Conservation (phyloP, 2,797 vertebrate species). For the Lithobates pipiens region DNA sequence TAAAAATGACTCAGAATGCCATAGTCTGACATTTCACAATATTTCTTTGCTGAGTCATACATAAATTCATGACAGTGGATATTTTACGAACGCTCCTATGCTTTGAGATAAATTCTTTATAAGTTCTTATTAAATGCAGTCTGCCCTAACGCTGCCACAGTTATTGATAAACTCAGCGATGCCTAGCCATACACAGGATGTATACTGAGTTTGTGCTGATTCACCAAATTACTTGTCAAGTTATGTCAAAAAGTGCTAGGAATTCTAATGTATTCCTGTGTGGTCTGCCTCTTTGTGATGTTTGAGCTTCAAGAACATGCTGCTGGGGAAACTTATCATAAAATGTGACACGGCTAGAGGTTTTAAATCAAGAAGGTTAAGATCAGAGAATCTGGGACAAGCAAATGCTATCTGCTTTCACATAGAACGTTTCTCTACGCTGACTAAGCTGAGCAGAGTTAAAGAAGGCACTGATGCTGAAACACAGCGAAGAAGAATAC, state of each 20-base stretch:
- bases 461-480: neutral
- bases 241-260: conserved; percentile 16
- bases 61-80: neutral
- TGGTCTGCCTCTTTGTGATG: neutral
- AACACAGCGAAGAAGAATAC: conserved; percentile 18
- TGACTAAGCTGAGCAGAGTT: conserved; percentile 31
- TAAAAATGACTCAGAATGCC: neutral
- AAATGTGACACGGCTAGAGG: conserved; percentile 24
- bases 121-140: conserved; percentile 27
- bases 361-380: conserved; percentile 30
- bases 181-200: neutral
- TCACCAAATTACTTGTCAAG: conserved; percentile 32
- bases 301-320: neutral
- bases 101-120: neutral
- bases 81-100: neutral
- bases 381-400: conserved; percentile 33
- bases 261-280: conserved; percentile 18
- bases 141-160: neutral
- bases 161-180: conserved; percentile 9
- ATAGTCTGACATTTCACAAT: neutral
- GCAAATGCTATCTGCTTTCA: conserved; percentile 3
- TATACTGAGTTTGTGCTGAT: conserved; percentile 19
- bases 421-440: conserved; percentile 24
- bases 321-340: conserved; percentile 22
- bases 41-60: neutral